A percentile compares a stretch with the other conserved stretches of the same genome.
phyloP scores from a whole-genome alignment of 2,888 invertebrate genomes.

The Nomada flava region DNA sequence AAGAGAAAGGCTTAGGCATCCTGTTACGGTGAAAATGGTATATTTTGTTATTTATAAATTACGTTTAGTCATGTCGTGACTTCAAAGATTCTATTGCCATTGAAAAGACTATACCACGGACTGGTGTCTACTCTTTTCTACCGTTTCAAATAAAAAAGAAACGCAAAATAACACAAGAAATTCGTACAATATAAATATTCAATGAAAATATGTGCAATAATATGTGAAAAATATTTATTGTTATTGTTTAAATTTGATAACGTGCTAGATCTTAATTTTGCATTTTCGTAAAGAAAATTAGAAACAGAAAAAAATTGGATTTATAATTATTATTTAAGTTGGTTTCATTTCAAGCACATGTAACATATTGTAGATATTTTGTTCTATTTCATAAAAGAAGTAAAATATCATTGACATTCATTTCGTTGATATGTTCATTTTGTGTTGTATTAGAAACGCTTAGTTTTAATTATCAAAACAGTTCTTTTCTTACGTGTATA shows the following conservation, averaged over 20 bases:
- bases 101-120: conserved; percentile 73
- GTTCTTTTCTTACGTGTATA: conserved; percentile 33
- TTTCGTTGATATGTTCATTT: conserved; percentile 39
- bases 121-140: conserved; percentile 66
- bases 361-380: conserved; percentile 41
- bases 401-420: conserved; percentile 33
- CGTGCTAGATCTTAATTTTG: conserved; percentile 34
- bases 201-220: conserved; percentile 29
- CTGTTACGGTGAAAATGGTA: conserved; percentile 74
- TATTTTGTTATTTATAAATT: conserved; percentile 79
- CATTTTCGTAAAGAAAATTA: conserved; percentile 15
- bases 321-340: conserved; percentile 8
- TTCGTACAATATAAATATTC: conserved; percentile 36
- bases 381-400: conserved; percentile 47
- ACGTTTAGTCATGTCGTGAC: conserved; percentile 67
- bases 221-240: conserved; percentile 30
- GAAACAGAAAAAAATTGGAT: background rate
- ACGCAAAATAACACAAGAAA: conserved; percentile 36
- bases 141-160: background rate
- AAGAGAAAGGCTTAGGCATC: conserved; percentile 68
- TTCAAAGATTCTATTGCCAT: conserved; percentile 77
- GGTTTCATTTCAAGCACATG: conserved; percentile 16
- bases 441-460: background rate
- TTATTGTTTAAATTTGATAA: conserved; percentile 25
- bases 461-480: conserved; percentile 24